Conservation (phyloP, 1,140 invertebrate genomes). For the Drosophila gunungcola region DNA sequence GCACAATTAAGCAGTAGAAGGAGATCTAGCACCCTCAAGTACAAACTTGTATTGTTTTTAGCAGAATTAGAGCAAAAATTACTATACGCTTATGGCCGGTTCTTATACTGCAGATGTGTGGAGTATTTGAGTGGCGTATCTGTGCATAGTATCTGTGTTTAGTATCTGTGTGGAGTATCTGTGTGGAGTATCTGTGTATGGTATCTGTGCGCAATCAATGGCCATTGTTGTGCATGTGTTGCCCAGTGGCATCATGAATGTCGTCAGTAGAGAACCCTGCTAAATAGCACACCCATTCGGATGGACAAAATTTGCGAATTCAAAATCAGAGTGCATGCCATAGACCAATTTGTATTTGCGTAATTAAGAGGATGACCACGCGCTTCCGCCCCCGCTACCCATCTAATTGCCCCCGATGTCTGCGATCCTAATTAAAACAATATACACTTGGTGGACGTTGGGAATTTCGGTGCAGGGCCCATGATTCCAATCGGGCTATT, state of each 20-base stretch:
- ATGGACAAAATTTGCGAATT: constrained; percentile 36
- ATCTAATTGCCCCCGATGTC: constrained; percentile 50
- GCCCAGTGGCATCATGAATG: constrained; percentile 51
- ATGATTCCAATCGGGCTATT: constrained; percentile 31
- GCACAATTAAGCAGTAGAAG: constrained; percentile 2
- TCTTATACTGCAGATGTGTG: constrained; percentile 13
- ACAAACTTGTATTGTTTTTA: constrained; percentile 13
- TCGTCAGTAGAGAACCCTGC: constrained; percentile 27
- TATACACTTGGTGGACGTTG: constrained; percentile 42
- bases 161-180: constrained; percentile 1
- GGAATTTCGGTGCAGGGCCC: constrained; percentile 7
- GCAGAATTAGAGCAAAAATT: constrained; percentile 67
- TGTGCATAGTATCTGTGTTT: constrained; percentile 21
- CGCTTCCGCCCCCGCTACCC: constrained; percentile 6
- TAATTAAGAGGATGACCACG: constrained; percentile 65
- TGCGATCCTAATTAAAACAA: constrained; percentile 64
- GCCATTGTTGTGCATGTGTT: constrained; percentile 63
- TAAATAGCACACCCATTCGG: constrained; percentile 5
- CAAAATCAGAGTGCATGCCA: constrained; percentile 63
- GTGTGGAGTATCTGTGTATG: constrained; percentile 12
- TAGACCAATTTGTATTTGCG: constrained; percentile 65
- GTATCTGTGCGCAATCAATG: constrained; percentile 59
- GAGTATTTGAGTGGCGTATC: constrained; percentile 4
- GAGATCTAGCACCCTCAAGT: background rate
- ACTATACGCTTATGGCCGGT: constrained; percentile 46